Evolutionary conservation across 2,113 vertebrate species (phyloP), one percentile per base, ranked within the genome.

Genomic region (Antechinus flavipes): DNA sequence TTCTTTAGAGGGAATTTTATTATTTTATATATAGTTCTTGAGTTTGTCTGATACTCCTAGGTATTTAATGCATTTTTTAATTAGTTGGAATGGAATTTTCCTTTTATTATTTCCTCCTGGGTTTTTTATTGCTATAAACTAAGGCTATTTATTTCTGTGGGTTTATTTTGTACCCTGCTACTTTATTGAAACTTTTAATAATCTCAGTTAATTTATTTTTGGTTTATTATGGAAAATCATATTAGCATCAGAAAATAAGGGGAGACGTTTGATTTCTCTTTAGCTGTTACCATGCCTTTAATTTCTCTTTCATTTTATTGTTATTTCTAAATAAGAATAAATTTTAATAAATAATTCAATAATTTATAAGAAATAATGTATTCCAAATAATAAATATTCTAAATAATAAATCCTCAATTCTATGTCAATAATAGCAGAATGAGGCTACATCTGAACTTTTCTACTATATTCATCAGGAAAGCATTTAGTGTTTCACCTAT

Each of bases 131-230:
- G 16, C 35, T 23, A 42, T 84, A 42, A 68, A 84, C 16, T 42
- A 84, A 84, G n/a, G 19, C 68, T 84, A 84, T 84, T 42, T 42
- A 42, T 84, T 84, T 84, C 42, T 23, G 35, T 42, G 19, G 16
- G 35, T 42, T 84, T 42, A 42, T 84, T 84, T 42, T 84, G n/a
- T 42, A 84, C n/a, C 16, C 68, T 42, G n/a, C 68, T 84, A 84
- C 68, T 84, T 84, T 84, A 84, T 42, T 84, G n/a, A 84, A 84
- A 84, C 68, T 84, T 84, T 84, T 84, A 84, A 42, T 84, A 84
- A 42, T 84, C n/a, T 84, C n/a, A 42, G n/a, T 22, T 84, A 23
- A 84, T 84, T 84, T 84, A 84, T 84, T 42, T 84, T 84, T 42
- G 42, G 68, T 8, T 84, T 42, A 84, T 84, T 22, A 84, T 23